A percentile compares a stretch with the other conserved stretches of the same genome.
These are phyloP conservation scores for Hydrochoerus hydrochaeris DNA, from an alignment of 2,113 vertebrate species.

Conservation along the genomic window DNA sequence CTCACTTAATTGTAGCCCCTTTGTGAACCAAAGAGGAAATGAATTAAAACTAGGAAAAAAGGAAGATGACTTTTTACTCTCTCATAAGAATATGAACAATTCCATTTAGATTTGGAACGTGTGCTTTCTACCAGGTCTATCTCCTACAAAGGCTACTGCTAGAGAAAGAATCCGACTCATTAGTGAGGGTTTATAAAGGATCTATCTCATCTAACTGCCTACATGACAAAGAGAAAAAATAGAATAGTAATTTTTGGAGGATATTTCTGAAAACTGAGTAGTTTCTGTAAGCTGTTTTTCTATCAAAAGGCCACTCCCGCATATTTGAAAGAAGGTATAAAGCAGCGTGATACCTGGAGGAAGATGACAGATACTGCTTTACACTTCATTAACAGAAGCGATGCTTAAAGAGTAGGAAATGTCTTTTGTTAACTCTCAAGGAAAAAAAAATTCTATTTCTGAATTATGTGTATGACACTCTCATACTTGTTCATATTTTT, in stretches of 20 bases:
- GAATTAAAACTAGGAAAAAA: constrained; percentile 35
- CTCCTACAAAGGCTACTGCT: neutral
- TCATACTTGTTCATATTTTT: neutral
- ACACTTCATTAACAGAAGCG: neutral
- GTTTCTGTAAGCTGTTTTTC: neutral
- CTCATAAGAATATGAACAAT: neutral
- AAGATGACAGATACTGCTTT: neutral
- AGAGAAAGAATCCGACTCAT: neutral
- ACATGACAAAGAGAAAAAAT: neutral
- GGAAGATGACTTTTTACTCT: neutral
- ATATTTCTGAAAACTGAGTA: neutral
- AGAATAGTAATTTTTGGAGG: neutral
- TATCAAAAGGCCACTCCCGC: neutral
- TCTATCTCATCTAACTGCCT: neutral
- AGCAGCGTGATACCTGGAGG: neutral
- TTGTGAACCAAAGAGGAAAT: constrained; percentile 32
- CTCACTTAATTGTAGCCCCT: neutral
- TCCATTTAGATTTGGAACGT: neutral
- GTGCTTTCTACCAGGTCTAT: neutral
- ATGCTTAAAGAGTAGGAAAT: neutral
- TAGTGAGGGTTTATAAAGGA: neutral
- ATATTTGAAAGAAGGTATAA: neutral
- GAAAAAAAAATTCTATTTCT: neutral
- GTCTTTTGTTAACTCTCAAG: neutral
- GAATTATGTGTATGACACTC: neutral